Evolutionary conservation across 1,140 invertebrate genomes (phyloP).

Genomic region (Steinernema feltiae): DNA sequence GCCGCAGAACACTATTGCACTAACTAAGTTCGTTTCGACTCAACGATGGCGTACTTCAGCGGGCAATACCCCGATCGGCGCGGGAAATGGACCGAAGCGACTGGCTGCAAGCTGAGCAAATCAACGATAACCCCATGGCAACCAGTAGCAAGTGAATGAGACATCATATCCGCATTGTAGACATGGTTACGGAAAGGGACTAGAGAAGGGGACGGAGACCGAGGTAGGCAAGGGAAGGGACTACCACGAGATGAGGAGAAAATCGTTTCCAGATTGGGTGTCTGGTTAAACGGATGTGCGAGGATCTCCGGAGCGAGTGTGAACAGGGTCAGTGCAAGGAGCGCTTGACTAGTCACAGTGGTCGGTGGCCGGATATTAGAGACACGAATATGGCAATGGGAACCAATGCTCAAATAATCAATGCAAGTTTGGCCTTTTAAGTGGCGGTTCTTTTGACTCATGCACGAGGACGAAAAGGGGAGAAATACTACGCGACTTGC

Average conservation of each 20-base stretch:
- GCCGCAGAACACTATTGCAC: background rate
- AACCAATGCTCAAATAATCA: slow-evolving; percentile 9
- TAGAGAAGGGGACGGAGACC: too few relatives aligned
- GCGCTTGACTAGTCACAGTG: too few relatives aligned
- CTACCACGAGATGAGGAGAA: background rate
- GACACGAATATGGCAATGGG: slow-evolving; percentile 7
- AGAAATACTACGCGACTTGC: too few relatives aligned
- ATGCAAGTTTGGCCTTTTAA: slow-evolving; percentile 9
- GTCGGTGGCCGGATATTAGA: slow-evolving; percentile 7
- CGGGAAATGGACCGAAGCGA: background rate
- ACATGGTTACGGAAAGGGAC: too few relatives aligned
- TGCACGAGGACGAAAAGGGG: too few relatives aligned
- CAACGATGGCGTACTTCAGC: background rate
- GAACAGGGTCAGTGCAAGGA: too few relatives aligned
- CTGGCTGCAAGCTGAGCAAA: too few relatives aligned
- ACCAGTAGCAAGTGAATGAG: too few relatives aligned
- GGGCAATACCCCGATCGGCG: background rate
- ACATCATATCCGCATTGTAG: too few relatives aligned
- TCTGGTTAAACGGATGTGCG: background rate
- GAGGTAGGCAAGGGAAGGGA: too few relatives aligned
- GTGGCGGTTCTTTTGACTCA: slow-evolving; percentile 1
- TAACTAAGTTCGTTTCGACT: background rate
- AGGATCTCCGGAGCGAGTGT: background rate
- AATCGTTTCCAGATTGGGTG: background rate
- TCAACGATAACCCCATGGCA: too few relatives aligned